These are phyloP conservation scores for Hermetia illucens DNA, from an alignment of 1,140 invertebrate genomes.

Conservation along the genomic window DNA sequence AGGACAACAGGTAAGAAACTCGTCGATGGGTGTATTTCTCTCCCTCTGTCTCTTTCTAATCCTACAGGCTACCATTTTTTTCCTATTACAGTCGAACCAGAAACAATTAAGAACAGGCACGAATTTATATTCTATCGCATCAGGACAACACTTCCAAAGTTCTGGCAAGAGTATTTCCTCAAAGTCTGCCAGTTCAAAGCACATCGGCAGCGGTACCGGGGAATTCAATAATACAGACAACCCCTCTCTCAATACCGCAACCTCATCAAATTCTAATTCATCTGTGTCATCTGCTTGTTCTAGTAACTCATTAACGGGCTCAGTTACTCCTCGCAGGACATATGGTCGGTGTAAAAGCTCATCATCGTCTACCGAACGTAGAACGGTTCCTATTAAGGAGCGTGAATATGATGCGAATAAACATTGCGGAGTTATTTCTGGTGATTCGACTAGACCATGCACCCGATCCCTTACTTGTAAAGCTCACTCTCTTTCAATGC, in stretches of 20 bases:
- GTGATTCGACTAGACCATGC: conserved; percentile 55
- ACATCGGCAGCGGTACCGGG: too few species aligned
- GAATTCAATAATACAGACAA: conserved; percentile 33
- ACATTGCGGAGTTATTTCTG: conserved; percentile 62
- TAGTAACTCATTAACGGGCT: conserved; percentile 21
- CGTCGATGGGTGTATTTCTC: conserved; percentile 34
- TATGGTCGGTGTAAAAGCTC: conserved; percentile 19
- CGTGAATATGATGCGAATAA: conserved; percentile 67
- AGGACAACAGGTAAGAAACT: conserved; percentile 33
- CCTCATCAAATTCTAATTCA: background rate
- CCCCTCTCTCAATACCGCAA: conserved; percentile 11
- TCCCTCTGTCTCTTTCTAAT: too few species aligned
- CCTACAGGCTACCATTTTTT: conserved; percentile 36
- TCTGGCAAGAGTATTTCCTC: too few species aligned
- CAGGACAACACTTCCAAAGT: too few species aligned
- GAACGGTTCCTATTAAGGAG: conserved; percentile 26
- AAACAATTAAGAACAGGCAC: too few species aligned
- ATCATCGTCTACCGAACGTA: conserved; percentile 9
- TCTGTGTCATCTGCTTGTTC: too few species aligned
- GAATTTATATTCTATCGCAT: too few species aligned
- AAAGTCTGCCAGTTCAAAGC: too few species aligned
- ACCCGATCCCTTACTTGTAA: conserved; percentile 73
- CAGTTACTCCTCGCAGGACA: conserved; percentile 20
- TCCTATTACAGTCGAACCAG: too few species aligned
- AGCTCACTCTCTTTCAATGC: conserved; percentile 60